Conservation (phyloP, 2,888 invertebrate species). For the Tholera decimalis region DNA sequence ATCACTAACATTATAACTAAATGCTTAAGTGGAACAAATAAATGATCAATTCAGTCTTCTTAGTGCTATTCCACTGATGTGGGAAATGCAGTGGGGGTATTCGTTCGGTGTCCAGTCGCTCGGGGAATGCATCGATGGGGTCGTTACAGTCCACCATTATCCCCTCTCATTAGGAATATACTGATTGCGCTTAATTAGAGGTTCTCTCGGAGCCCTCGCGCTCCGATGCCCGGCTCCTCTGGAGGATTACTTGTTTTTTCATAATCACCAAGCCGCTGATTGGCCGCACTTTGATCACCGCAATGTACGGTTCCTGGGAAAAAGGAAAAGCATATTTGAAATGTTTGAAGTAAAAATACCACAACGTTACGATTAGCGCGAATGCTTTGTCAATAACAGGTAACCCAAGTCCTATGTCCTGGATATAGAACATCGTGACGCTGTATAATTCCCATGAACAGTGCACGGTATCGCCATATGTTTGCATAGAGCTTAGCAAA, state of each 20-base stretch:
- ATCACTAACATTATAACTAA: constrained; percentile 84
- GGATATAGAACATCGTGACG: constrained; percentile 41
- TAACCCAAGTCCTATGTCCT: constrained; percentile 46
- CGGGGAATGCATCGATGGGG: constrained; percentile 89
- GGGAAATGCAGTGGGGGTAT: constrained; percentile 85
- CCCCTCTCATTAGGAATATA: constrained; percentile 91
- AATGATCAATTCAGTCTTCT: constrained; percentile 88
- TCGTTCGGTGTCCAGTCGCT: constrained; percentile 82
- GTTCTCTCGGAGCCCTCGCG: constrained; percentile 86
- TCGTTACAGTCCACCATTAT: constrained; percentile 90
- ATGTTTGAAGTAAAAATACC: constrained; percentile 53
- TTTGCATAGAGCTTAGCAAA: constrained; percentile 88
- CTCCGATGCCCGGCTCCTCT: constrained; percentile 83
- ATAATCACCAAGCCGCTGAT: constrained; percentile 88
- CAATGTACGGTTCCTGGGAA: constrained; percentile 87
- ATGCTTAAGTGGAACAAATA: constrained; percentile 86
- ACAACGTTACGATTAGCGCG: constrained; percentile 46
- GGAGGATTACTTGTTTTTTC: constrained; percentile 89
- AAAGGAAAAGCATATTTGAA: constrained; percentile 76
- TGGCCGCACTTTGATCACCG: constrained; percentile 89
- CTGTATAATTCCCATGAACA: constrained; percentile 73
- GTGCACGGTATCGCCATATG: constrained; percentile 83
- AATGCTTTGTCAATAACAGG: constrained; percentile 61
- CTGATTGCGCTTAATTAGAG: constrained; percentile 91
- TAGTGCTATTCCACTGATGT: constrained; percentile 83